Evolutionary conservation across 2,113 vertebrate genomes (phyloP).

Genomic region (Dromas ardeola): DNA sequence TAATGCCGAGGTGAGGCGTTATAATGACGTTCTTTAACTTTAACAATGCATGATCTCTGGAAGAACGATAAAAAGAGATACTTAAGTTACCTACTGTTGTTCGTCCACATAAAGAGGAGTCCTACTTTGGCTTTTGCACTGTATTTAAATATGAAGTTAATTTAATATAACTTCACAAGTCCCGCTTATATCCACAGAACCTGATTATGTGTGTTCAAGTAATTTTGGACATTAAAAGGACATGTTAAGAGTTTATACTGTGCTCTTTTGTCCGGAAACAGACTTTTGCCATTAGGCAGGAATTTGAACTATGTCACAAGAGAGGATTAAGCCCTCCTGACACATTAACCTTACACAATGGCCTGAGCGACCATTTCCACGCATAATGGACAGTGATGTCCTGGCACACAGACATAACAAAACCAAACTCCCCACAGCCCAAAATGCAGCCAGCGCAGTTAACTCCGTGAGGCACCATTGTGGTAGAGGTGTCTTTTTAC

Average conservation of each 20-base stretch:
- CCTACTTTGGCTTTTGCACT: neutral
- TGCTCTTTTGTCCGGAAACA: neutral
- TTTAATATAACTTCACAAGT: neutral
- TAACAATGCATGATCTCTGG: constrained; percentile 64
- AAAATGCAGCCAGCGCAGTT: neutral
- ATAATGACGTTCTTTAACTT: constrained; percentile 61
- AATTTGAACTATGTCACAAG: neutral
- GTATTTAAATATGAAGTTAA: neutral
- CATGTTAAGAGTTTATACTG: neutral
- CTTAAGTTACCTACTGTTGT: neutral
- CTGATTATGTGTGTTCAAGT: neutral
- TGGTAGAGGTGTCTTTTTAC: neutral
- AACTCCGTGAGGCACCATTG: neutral
- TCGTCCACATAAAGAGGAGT: neutral
- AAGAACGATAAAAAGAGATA: neutral
- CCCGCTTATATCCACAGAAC: neutral
- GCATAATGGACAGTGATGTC: neutral
- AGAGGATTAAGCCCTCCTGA: neutral
- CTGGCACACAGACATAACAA: neutral
- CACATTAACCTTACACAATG: neutral
- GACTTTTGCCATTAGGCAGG: neutral
- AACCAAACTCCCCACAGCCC: neutral
- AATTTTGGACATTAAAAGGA: neutral
- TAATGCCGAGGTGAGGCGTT: constrained; percentile 60
- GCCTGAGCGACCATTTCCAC: neutral